phyloP scores from a whole-genome alignment of 2,797 vertebrate species.

The Gallinago stenura region DNA sequence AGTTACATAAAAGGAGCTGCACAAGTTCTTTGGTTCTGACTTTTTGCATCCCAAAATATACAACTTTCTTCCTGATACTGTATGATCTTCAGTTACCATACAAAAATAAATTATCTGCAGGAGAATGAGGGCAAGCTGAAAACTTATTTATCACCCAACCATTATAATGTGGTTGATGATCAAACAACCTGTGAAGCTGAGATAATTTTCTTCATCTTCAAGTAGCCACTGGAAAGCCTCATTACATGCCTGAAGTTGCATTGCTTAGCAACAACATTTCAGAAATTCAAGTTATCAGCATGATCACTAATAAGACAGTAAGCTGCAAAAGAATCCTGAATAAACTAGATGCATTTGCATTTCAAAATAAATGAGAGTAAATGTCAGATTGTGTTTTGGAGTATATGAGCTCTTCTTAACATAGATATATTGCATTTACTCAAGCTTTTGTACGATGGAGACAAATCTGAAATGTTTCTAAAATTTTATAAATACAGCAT shows the following conservation, averaged over 20 bases:
- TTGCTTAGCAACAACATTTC: conserved; percentile 76
- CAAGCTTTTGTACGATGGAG: not conserved
- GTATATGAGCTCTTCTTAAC: conserved; percentile 4
- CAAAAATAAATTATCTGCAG: conserved; percentile 42
- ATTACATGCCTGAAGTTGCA: conserved; percentile 76
- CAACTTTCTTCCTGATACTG: conserved; percentile 21
- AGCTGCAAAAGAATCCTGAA: conserved; percentile 61
- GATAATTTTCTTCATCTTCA: conserved; percentile 66
- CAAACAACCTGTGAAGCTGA: conserved; percentile 70
- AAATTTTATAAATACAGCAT: not conserved
- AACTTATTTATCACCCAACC: conserved; percentile 61
- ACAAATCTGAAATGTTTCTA: not conserved
- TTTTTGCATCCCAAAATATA: conserved; percentile 33
- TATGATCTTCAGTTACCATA: conserved; percentile 41
- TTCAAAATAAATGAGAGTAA: conserved; percentile 72
- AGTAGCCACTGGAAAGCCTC: conserved; percentile 72
- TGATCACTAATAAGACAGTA: conserved; percentile 73
- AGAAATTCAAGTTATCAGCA: conserved; percentile 72
- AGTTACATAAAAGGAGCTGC: conserved; percentile 19
- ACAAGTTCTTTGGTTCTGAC: conserved; percentile 23
- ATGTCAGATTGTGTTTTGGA: conserved; percentile 62
- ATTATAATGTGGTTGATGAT: conserved; percentile 67
- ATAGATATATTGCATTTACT: not conserved
- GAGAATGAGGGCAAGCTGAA: conserved; percentile 23
- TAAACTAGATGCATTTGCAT: conserved; percentile 60